Base-by-base conservation (phyloP, 2,888 invertebrate genomes). In the Cacoxenus indagator region DNA sequence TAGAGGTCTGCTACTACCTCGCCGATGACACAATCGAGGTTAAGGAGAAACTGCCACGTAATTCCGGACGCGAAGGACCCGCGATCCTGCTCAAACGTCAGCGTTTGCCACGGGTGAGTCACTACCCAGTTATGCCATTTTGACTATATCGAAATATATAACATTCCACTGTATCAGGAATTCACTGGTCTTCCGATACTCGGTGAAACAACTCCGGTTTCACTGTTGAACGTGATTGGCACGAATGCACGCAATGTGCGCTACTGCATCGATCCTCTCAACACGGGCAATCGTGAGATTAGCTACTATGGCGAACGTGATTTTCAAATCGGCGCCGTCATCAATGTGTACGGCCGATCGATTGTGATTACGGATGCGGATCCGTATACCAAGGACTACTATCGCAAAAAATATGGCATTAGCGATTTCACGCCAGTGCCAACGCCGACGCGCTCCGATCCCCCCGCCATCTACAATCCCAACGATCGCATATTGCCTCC, bases 11-110 rank as follows among this genome's bases (percentile, higher is more conserved):
- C 81, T 97, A 95, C 85, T 96, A 93, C 87, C 89, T 97, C 55
- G 92, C 94, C 0, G 96, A 97, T 82, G 95, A 96, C 79, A 96
- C 96, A 0, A 93, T 97, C 14, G 96, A 97, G 87, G 92, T 98
- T 8, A 93, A 93, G 77, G 96, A 97, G 88, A 90, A 90, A 22
- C 85, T 92, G 62, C 89, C 91, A 1, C 89, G 91, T 0, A 93
- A 93, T 83, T 92, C 93, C 0, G 95, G 95, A 0, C 90, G 91
- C 64, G 93, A 94, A 84, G 90, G 91, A 1, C 92, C 92, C 1
- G 91, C 92, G 0, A 91, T 93, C 85, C 94, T 97, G 83, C 86
- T 96, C 45, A 92, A 91, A 78, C 91, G 95, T 71, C 91, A 91
- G 77, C 93, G 93, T 79, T 86, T 97, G 65, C 95, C 95, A 0